A percentile compares a stretch with the other conserved stretches of the same genome.
Evolutionary conservation across 1,140 invertebrate genomes (phyloP).

Genomic region (Elymnias hypermnestra): DNA sequence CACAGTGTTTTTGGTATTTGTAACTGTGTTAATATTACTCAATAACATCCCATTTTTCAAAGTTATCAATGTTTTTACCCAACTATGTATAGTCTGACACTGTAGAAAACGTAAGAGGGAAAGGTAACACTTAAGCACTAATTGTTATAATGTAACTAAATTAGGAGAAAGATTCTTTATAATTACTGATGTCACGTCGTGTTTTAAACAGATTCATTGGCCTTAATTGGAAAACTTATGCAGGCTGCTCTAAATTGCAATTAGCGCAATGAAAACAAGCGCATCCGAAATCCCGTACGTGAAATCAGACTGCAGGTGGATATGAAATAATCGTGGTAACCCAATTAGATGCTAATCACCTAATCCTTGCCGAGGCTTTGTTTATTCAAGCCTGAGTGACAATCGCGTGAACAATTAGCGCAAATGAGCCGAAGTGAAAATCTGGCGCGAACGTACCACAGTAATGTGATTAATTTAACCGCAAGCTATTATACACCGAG

Average conservation of each 20-base stretch:
- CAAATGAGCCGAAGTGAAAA: constrained; percentile 74
- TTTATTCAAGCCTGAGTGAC: constrained; percentile 75
- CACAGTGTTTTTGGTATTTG: too few species aligned
- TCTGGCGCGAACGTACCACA: constrained; percentile 52
- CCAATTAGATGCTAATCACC: constrained; percentile 72
- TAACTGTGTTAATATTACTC: too few species aligned
- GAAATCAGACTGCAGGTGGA: constrained; percentile 62
- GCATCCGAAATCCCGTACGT: constrained; percentile 55
- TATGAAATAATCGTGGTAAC: constrained; percentile 72
- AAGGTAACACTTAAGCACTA: too few species aligned
- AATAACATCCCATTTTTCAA: too few species aligned
- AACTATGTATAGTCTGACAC: too few species aligned
- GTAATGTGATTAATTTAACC: constrained; percentile 68
- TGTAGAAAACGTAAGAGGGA: too few species aligned
- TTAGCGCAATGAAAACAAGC: constrained; percentile 40
- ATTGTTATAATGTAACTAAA: too few species aligned
- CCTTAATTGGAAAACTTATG: constrained; percentile 6
- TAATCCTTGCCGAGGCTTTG: constrained; percentile 71
- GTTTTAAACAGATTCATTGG: too few species aligned
- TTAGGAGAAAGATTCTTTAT: too few species aligned
- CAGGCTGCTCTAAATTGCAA: constrained; percentile 24
- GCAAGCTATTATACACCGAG: constrained; percentile 54
- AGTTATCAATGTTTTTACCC: too few species aligned
- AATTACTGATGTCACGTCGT: too few species aligned
- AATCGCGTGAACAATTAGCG: constrained; percentile 72